phyloP scores from a whole-genome alignment of 2,797 vertebrate genomes.

The Hafferia zeledoni region DNA sequence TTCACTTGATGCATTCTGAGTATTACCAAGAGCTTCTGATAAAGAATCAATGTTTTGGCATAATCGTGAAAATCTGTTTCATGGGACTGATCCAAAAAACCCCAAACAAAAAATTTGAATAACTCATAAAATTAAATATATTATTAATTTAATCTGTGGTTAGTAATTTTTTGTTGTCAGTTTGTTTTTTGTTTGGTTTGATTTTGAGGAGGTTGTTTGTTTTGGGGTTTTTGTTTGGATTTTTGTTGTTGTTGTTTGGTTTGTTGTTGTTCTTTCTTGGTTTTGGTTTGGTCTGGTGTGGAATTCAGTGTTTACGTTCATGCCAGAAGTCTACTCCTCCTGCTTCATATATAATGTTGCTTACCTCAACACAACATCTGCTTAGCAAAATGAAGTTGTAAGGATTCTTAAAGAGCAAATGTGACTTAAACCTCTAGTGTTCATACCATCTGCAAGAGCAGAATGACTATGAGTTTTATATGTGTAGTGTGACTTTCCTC shows the following conservation, averaged over 20 bases:
- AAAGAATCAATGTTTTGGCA: not conserved
- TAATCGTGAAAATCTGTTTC: not conserved
- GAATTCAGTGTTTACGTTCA: not conserved
- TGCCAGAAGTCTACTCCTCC: not conserved
- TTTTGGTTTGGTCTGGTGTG: not conserved
- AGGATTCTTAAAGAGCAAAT: not conserved
- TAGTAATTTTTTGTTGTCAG: not conserved
- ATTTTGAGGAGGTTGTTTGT: not conserved
- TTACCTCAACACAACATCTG: not conserved
- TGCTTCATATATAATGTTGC: not conserved
- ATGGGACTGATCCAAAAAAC: not conserved
- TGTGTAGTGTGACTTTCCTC: not conserved
- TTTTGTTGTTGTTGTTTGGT: not conserved
- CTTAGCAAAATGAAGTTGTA: not conserved
- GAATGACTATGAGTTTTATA: not conserved
- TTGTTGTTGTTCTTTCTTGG: not conserved
- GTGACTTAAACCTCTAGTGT: not conserved
- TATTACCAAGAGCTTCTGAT: not conserved
- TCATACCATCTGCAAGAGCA: not conserved
- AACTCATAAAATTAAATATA: not conserved
- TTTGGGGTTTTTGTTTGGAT: fast-evolving
- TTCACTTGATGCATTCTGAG: not conserved
- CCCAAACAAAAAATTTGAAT: fast-evolving
- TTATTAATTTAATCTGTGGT: not conserved
- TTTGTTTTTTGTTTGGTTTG: too few species aligned